phyloP scores from a whole-genome alignment of 2,113 vertebrate species.

The Hystrix cristata region DNA sequence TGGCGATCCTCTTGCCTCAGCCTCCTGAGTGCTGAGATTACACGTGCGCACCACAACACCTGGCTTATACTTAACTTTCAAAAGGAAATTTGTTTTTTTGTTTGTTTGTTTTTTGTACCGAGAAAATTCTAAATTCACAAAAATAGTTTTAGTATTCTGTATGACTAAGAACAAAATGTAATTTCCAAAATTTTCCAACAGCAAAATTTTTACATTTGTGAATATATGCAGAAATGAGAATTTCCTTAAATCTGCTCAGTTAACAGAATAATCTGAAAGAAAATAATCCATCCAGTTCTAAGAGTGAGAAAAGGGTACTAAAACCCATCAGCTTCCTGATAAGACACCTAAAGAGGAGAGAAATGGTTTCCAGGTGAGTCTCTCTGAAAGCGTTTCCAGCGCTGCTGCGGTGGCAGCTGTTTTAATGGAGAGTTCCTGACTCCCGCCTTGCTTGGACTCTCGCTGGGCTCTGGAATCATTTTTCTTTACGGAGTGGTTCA shows the following conservation, averaged over 20 bases:
- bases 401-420: neutral
- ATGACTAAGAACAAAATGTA: neutral
- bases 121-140: neutral
- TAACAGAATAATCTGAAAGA: neutral
- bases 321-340: accelerated
- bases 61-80: too few relatives aligned
- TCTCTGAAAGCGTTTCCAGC: neutral
- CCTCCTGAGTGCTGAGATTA: too few relatives aligned
- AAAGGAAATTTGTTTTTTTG: neutral
- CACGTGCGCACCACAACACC: too few relatives aligned
- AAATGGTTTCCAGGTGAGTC: neutral
- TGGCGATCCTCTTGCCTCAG: too few relatives aligned
- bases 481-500: neutral
- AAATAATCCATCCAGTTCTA: neutral
- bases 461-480: neutral
- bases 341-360: neutral
- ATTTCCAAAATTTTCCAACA: neutral
- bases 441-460: neutral
- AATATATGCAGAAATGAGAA: neutral
- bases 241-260: neutral
- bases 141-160: accelerated
- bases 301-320: accelerated
- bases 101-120: neutral
- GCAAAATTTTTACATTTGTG: neutral
- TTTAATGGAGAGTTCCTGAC: neutral